These are phyloP conservation scores for Oreotrochilus melanogaster DNA, from an alignment of 2,113 vertebrate genomes.

Conservation along the genomic window DNA sequence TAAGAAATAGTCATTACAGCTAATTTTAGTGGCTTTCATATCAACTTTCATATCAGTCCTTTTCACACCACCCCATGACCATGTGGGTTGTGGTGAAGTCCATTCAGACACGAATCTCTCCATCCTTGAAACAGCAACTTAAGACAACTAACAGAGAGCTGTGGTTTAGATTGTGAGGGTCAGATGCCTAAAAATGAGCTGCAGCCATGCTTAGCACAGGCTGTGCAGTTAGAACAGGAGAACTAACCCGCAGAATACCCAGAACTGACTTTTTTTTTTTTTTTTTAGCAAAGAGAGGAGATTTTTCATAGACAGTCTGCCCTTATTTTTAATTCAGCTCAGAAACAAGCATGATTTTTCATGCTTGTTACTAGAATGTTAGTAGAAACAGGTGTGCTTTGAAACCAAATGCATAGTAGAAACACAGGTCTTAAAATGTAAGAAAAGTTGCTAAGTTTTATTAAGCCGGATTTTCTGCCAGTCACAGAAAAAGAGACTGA, in stretches of 20 bases:
- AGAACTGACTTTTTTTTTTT: neutral
- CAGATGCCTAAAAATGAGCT: neutral
- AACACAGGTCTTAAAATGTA: neutral
- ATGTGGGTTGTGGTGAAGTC: neutral
- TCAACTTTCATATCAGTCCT: neutral
- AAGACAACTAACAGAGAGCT: neutral
- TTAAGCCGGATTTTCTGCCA: neutral
- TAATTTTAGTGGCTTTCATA: neutral
- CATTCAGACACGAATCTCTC: neutral
- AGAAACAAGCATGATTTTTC: too few species aligned
- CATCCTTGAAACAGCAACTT: neutral
- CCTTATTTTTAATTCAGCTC: neutral
- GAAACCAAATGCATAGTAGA: neutral
- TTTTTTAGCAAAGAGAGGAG: neutral
- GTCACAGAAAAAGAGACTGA: neutral
- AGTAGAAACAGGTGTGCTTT: neutral
- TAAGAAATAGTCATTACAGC: neutral
- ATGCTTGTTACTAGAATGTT: too few species aligned
- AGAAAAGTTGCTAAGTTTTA: neutral
- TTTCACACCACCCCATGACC: too few species aligned
- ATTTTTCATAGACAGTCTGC: neutral
- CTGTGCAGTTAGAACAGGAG: neutral
- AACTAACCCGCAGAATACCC: neutral
- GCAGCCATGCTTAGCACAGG: neutral
- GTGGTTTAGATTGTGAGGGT: neutral